Evolutionary conservation across 1,140 invertebrate species (phyloP).

Genomic region (Aphis gossypii): DNA sequence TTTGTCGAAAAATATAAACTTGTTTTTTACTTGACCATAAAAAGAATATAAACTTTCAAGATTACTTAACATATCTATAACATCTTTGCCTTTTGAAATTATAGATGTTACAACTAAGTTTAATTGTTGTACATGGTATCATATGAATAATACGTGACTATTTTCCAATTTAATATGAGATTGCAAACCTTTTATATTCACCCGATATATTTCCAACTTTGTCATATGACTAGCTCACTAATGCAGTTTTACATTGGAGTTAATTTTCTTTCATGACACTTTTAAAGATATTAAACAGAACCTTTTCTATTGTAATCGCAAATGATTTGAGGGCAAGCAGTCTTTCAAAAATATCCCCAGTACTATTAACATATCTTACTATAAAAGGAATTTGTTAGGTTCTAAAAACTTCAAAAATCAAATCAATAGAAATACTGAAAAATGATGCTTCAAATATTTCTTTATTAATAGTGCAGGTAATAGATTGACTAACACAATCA

Average conservation of each 20-base stretch:
- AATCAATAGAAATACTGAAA: background rate
- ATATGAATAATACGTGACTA: background rate
- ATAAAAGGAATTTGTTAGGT: background rate
- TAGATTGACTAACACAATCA: background rate
- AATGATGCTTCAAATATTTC: background rate
- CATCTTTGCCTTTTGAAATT: background rate
- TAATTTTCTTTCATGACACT: background rate
- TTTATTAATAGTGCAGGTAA: background rate
- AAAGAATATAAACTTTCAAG: background rate
- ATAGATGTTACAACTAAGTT: constrained; percentile 1
- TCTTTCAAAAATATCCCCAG: background rate
- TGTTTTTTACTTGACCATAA: constrained; percentile 3
- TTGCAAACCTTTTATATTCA: no score
- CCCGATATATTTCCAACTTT: background rate
- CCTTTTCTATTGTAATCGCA: background rate
- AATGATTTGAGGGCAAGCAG: background rate
- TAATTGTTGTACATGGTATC: background rate
- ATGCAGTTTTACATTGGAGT: background rate
- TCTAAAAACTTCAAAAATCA: background rate
- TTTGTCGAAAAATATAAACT: background rate
- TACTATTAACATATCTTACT: background rate
- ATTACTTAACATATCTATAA: background rate
- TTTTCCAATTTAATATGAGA: no score
- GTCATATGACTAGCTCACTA: background rate
- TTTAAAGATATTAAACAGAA: background rate